Base-by-base conservation (phyloP, 2,113 vertebrate species). In the Sminthopsis crassicaudata region DNA sequence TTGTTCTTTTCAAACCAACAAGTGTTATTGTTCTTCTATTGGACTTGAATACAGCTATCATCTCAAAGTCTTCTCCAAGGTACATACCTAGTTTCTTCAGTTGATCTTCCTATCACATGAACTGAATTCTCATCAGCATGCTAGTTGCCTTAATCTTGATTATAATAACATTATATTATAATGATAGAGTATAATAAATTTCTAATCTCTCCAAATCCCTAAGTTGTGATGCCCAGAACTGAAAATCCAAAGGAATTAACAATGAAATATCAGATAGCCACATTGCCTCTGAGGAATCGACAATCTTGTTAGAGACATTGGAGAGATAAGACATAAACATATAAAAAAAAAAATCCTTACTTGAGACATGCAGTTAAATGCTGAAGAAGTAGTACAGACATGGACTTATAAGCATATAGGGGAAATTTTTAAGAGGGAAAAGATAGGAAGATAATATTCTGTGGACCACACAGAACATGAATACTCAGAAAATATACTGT, bases 361-460 rank as follows among this genome's bases (percentile, higher is more conserved):
- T 9, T n/a, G 25, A 90, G 67, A 6, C 53, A 3, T n/a, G 26
- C 3, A 36, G 46, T 25, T 48, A 10, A 19, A 19, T 19, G 0
- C 46, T 9, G 0, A 3, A 12, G 0, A 27, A n/a, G 10, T 2
- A 11, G n/a, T 36, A 6, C 2, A 1, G 22, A 24, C 84, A 52
- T 2, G 30, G 0, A 0, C 14, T 0, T 14, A 3, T 26, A 53
- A 10, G 84, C 26, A 25, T 26, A 42, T 9, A 11, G 55, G 57
- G 27, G 46, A 48, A 50, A 7, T 30, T 24, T 90, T 30, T 53
- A 36, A 91, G 23, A 23, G 27, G 0, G 2, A 9, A 26, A 26
- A 48, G 25, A 1, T 3, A 19, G 42, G 30, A 12, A 25, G 0
- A 0, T 3, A 2, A 16, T 90, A 23, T 23, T 10, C 1, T 60